Evolutionary conservation across 53 echinoderm and acorn worm species (phyloP).

Genomic region (Echinarachnius parma): DNA sequence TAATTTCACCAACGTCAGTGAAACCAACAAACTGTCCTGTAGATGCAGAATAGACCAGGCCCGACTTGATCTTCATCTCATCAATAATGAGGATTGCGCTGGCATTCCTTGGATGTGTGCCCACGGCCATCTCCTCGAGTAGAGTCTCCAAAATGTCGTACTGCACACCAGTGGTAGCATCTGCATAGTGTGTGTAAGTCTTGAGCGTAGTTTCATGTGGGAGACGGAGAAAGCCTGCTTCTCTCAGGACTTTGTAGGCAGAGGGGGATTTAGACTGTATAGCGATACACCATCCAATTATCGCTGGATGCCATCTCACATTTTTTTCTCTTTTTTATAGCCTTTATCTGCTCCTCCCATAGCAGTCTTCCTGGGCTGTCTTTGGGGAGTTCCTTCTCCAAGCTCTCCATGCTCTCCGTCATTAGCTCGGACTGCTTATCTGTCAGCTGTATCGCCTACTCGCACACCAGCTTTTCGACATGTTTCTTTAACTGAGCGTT

Average conservation of each 20-base stretch:
- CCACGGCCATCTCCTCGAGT: neutral
- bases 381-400: no score
- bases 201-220: slow-evolving; percentile 21
- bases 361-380: neutral
- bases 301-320: slow-evolving; percentile 20
- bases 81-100: slow-evolving; percentile 40
- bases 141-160: slow-evolving; percentile 20
- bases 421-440: neutral
- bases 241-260: neutral
- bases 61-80: slow-evolving; percentile 55
- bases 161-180: slow-evolving; percentile 31
- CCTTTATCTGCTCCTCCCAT: neutral
- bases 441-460: neutral
- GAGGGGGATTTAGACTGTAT: slow-evolving; percentile 4
- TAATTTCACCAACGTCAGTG: slow-evolving; percentile 32
- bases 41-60: slow-evolving; percentile 29
- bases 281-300: slow-evolving; percentile 13
- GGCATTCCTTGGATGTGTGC: neutral
- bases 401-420: no score
- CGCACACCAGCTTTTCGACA: neutral
- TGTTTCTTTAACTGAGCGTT: neutral
- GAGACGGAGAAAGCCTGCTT: neutral
- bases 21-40: slow-evolving; percentile 45
- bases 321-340: neutral
- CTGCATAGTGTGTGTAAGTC: slow-evolving; percentile 41